Evolutionary conservation across 1,140 invertebrate genomes (phyloP).

Genomic region (Probaryconus sp.): DNA sequence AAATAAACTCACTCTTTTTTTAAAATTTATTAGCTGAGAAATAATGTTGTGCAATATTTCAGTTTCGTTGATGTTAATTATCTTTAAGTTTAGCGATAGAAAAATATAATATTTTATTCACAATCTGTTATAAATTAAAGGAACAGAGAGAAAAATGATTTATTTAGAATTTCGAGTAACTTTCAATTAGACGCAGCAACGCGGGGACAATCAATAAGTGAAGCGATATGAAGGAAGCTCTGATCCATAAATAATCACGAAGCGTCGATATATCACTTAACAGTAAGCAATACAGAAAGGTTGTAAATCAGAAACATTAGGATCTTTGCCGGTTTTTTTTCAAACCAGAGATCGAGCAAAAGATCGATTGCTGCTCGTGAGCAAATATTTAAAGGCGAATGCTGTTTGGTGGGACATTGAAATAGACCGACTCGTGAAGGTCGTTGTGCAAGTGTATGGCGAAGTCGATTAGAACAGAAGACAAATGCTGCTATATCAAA

Average conservation of each 20-base stretch:
- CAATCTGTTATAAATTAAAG: no score
- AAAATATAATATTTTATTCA: no score
- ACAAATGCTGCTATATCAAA: constrained; percentile 6
- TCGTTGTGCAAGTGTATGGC: no score
- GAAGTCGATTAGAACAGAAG: neutral
- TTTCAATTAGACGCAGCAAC: no score
- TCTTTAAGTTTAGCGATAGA: no score
- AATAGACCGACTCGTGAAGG: no score
- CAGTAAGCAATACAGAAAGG: constrained; percentile 9
- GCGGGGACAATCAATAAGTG: neutral
- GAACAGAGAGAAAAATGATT: neutral
- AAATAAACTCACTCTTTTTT: no score
- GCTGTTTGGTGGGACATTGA: no score
- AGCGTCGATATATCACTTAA: constrained; percentile 7
- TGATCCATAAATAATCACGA: constrained; percentile 8
- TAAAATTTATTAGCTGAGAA: no score
- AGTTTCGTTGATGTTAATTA: no score
- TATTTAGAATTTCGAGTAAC: neutral
- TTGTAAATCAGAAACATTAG: constrained; percentile 3
- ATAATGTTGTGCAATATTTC: no score
- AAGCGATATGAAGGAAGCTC: neutral
- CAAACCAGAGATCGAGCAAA: neutral
- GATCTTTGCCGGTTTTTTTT: constrained; percentile 4
- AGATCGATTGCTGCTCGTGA: no score
- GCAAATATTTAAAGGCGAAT: neutral